phyloP scores from a whole-genome alignment of 2,113 vertebrate species.

The Bettongia penicillata region DNA sequence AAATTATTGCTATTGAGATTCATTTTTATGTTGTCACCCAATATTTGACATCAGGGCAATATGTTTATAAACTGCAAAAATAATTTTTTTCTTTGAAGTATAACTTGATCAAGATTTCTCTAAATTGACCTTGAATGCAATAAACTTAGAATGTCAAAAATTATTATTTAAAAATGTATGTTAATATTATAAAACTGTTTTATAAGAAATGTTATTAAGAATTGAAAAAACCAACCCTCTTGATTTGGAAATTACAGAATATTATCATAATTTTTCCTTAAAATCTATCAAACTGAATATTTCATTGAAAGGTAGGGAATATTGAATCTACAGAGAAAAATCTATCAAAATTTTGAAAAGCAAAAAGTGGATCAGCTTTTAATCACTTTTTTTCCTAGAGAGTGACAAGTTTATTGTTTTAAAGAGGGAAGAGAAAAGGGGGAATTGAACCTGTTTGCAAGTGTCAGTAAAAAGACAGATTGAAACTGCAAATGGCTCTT shows the following conservation, averaged over 20 bases:
- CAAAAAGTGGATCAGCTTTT: not conserved
- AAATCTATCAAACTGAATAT: not conserved
- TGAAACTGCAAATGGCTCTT: not conserved
- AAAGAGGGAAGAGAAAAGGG: not conserved
- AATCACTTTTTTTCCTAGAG: not conserved
- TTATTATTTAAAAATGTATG: not conserved
- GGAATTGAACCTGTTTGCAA: not conserved
- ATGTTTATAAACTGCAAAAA: not conserved
- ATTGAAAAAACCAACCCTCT: not conserved
- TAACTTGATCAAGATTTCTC: not conserved
- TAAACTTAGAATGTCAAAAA: not conserved
- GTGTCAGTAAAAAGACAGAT: not conserved
- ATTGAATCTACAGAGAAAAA: not conserved
- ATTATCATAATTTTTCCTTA: not conserved
- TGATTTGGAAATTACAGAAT: not conserved
- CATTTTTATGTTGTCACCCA: not conserved
- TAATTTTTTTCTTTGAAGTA: not conserved
- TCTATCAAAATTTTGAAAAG: not conserved
- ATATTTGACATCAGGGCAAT: not conserved
- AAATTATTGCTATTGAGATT: not conserved
- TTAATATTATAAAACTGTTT: not conserved
- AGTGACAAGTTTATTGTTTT: not conserved
- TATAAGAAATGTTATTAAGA: not conserved
- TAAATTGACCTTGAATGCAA: not conserved
- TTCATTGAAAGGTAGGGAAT: not conserved